phyloP scores from a whole-genome alignment of 2,888 invertebrate species.

The Callimorpha dominula region DNA sequence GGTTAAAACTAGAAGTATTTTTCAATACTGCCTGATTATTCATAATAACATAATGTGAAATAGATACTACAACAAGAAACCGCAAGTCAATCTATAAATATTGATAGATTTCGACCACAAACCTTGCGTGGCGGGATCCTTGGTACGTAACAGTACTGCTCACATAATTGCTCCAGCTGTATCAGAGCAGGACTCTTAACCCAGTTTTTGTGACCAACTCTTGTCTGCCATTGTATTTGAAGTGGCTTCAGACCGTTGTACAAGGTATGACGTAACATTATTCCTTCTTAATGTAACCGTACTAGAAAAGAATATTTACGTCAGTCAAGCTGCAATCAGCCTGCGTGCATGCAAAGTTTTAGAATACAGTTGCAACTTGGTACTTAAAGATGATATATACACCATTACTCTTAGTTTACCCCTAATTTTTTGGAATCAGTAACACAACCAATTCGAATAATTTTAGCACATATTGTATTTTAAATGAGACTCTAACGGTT shows the following conservation, averaged over 20 bases:
- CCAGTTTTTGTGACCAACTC: slow-evolving; percentile 63
- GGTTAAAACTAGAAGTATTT: too few relatives aligned
- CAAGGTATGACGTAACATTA: slow-evolving; percentile 10
- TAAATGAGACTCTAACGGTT: neutral
- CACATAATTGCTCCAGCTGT: slow-evolving; percentile 69
- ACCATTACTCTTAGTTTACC: neutral
- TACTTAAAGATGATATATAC: neutral
- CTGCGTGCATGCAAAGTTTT: too few relatives aligned
- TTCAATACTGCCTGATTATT: neutral
- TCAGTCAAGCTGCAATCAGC: neutral
- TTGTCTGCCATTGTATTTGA: slow-evolving; percentile 28
- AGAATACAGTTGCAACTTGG: neutral
- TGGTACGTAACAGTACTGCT: slow-evolving; percentile 67
- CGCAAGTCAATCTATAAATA: neutral
- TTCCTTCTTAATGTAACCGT: neutral
- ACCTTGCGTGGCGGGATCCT: slow-evolving; percentile 73
- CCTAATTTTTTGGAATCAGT: neutral
- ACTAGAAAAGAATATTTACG: neutral
- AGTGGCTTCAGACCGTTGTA: neutral
- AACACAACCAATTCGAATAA: neutral
- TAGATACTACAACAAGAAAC: slow-evolving; percentile 10
- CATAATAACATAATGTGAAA: neutral
- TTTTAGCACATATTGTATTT: neutral
- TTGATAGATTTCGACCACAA: slow-evolving; percentile 37
- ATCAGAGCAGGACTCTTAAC: slow-evolving; percentile 69